Evolutionary conservation across 64 coral and sea anemone genomes (phyloP), one percentile per base, ranked within the genome.

Genomic region (Pocillopora damicornis): DNA sequence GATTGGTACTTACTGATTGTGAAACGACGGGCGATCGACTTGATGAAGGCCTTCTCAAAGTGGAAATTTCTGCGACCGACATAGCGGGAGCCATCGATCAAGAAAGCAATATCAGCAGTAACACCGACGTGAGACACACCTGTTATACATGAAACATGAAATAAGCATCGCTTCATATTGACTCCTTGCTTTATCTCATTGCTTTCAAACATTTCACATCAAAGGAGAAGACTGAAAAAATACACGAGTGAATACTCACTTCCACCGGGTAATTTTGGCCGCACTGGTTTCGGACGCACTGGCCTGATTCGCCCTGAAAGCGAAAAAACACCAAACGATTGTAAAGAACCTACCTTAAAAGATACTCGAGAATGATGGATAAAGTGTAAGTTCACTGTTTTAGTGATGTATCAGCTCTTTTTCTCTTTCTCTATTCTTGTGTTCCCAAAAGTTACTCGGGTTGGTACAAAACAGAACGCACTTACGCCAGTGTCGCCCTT

Each of bases 31-130:
- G 71, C 75, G 37, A 93, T 79, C 5, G 75, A 69, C 73, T 80
- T 87, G 35, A 94, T 86, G 35, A 94, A 94, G 15, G 59, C 20
- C 76, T 94, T 94, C 60, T 91, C 88, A 23, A 90, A 77, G 9
- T 81, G 61, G 61, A 94, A 94, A 79, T 94, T 91, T 56, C 35
- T 38, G 23, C 65, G 77, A 34, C 89, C 89, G 15, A 91, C 73
- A 34, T 91, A 76, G 61, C 59, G 58, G 5, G 93, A 94, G 61
- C 93, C 89, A 38, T 90, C 88, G 61, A 94, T 82, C 69, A 94
- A 76, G 89, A 94, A 94, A 6, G 79, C 88, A 35, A 94, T 89
- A 38, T 94, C 92, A 80, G 87, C 75, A 16, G 88, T 90, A 59
- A 65, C 69, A 36, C 73, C 37, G 2, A 85, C 72, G 68, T 58